A percentile compares a stretch with the other conserved stretches of the same genome.
Evolutionary conservation across 1,140 invertebrate genomes (phyloP).

Genomic region (Oryctes rhinoceros): DNA sequence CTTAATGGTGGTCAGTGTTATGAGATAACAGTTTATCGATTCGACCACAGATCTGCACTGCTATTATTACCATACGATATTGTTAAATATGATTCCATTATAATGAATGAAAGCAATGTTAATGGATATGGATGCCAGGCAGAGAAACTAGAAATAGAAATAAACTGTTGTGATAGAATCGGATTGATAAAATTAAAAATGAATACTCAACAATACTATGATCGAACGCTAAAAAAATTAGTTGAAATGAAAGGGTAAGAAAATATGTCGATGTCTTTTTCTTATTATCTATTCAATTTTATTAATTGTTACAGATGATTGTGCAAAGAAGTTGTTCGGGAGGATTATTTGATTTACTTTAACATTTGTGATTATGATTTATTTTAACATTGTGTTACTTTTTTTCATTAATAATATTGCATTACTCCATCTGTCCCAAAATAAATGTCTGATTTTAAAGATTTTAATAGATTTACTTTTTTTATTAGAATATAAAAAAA

Average conservation of each 20-base stretch:
- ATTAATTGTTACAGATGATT: too few relatives aligned
- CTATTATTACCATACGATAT: conserved; percentile 1
- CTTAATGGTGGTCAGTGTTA: neutral
- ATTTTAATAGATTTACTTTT: conserved; percentile 6
- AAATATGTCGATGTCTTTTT: conserved; percentile 6
- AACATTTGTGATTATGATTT: neutral
- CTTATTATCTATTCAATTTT: neutral
- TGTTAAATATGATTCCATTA: neutral
- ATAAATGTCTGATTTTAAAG: neutral
- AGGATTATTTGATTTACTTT: neutral
- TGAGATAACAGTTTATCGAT: conserved; percentile 1
- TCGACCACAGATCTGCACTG: neutral
- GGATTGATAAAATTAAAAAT: conserved; percentile 18
- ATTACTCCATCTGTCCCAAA: conserved; percentile 12
- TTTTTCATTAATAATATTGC: conserved; percentile 18
- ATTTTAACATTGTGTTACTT: conserved; percentile 19
- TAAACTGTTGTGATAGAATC: conserved; percentile 6
- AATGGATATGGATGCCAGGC: conserved; percentile 12
- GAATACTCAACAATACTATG: conserved; percentile 1
- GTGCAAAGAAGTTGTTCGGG: too few relatives aligned
- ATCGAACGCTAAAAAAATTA: too few relatives aligned
- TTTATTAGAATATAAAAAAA: conserved; percentile 23
- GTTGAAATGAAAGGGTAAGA: neutral
- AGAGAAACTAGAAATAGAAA: neutral
- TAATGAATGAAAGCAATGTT: conserved; percentile 17